A percentile compares a stretch with the other conserved stretches of the same genome.
Evolutionary conservation across 64 coral and sea anemone genomes (phyloP).

Genomic region (Montipora sp.): DNA sequence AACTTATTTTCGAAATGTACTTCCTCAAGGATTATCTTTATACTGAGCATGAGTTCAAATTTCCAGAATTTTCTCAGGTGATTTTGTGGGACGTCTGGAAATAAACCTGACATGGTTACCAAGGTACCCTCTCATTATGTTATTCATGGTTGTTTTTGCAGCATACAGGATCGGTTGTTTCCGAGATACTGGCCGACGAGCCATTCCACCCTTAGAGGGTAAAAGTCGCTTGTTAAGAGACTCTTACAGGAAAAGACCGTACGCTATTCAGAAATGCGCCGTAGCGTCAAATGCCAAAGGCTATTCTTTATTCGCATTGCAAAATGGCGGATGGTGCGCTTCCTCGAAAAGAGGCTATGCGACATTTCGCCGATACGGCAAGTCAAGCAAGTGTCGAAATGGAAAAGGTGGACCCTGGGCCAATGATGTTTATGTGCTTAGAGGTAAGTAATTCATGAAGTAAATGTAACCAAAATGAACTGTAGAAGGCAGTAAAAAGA

Average conservation of each 20-base stretch:
- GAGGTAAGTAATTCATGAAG: neutral
- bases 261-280: constrained; percentile 56
- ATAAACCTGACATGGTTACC: too few species aligned
- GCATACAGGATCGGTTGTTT: constrained; percentile 52
- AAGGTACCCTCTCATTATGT: too few species aligned
- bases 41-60: too few species aligned
- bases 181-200: constrained; percentile 43
- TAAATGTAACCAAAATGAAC: neutral
- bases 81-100: too few species aligned
- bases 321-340: constrained; percentile 47
- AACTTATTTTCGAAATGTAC: neutral
- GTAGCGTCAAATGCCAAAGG: constrained; percentile 2
- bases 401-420: constrained; percentile 66
- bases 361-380: constrained; percentile 52
- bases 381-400: constrained; percentile 17
- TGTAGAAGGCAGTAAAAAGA: too few species aligned
- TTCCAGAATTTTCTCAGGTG: too few species aligned
- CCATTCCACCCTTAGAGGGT: constrained; percentile 40
- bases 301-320: constrained; percentile 52
- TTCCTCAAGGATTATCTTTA: too few species aligned
- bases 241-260: neutral
- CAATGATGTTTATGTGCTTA: constrained; percentile 61
- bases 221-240: constrained; percentile 21
- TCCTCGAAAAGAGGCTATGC: neutral
- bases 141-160: neutral